phyloP scores from a whole-genome alignment of 2,113 vertebrate genomes.

The Prietella phreatophila region DNA sequence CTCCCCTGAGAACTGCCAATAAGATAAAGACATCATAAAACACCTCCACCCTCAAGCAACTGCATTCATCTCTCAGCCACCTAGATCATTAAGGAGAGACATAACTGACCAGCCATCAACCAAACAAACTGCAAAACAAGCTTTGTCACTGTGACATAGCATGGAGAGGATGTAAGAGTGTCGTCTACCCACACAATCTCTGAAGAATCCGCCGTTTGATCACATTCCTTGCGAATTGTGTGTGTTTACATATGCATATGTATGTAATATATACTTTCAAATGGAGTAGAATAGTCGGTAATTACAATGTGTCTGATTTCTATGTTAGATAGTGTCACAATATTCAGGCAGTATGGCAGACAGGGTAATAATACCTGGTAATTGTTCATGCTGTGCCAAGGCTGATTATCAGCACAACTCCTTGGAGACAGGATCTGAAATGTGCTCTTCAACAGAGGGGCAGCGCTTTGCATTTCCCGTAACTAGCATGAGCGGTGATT shows the following conservation, averaged over 20 bases:
- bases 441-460: constrained; percentile 13
- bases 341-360: constrained; percentile 37
- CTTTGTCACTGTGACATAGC: neutral
- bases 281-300: constrained; percentile 25
- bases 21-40: constrained; percentile 3
- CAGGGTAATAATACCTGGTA: constrained; percentile 42
- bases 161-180: neutral
- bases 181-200: neutral
- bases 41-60: neutral
- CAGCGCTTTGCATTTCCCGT: neutral
- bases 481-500: neutral
- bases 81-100: neutral
- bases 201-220: neutral
- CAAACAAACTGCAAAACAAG: neutral
- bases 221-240: neutral
- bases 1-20: neutral
- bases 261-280: constrained; percentile 12
- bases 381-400: constrained; percentile 41
- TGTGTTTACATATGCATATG: neutral
- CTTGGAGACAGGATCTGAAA: constrained; percentile 21
- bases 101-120: neutral
- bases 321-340: constrained; percentile 37
- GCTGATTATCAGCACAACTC: constrained; percentile 35
- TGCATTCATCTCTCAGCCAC: neutral
- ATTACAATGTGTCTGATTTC: constrained; percentile 45